phyloP scores from a whole-genome alignment of 2,888 invertebrate genomes.

The Notocelia uddmanniana region DNA sequence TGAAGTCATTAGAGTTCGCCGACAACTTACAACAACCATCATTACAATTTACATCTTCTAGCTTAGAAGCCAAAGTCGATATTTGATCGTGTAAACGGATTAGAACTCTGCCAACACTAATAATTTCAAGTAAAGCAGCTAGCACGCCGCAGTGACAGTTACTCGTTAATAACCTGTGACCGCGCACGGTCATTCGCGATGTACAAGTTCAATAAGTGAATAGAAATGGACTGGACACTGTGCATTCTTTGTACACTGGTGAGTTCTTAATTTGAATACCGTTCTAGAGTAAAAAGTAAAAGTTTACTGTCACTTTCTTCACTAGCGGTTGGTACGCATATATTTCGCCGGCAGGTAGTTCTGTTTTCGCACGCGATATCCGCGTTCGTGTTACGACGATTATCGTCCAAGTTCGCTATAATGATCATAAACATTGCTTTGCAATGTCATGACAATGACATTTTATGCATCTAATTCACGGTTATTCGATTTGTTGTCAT shows the following conservation, averaged over 20 bases:
- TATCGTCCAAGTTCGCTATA: conserved; percentile 28
- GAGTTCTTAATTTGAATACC: conserved; percentile 28
- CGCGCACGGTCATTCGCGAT: conserved; percentile 21
- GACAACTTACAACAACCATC: not conserved
- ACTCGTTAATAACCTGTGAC: conserved; percentile 28
- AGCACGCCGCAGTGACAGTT: conserved; percentile 24
- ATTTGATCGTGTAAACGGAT: not conserved
- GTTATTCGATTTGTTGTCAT: not conserved
- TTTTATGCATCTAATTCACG: not conserved
- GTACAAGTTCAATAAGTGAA: conserved; percentile 22
- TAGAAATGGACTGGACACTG: conserved; percentile 33
- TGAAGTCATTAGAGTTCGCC: conserved; percentile 1
- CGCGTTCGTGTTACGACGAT: conserved; percentile 19
- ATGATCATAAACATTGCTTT: conserved; percentile 5
- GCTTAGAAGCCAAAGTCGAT: conserved; percentile 4
- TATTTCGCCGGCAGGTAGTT: conserved; percentile 33
- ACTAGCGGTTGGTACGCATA: conserved; percentile 18
- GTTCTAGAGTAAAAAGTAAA: conserved; percentile 38
- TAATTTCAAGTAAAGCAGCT: conserved; percentile 12
- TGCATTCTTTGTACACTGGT: conserved; percentile 24
- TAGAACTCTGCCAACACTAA: conserved; percentile 12
- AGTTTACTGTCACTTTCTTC: conserved; percentile 44
- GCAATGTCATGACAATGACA: conserved; percentile 6
- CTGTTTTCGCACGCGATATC: conserved; percentile 27
- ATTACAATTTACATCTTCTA: conserved; percentile 8